Evolutionary conservation across 2,797 vertebrate genomes (phyloP).

Genomic region (Perodicticus potto): DNA sequence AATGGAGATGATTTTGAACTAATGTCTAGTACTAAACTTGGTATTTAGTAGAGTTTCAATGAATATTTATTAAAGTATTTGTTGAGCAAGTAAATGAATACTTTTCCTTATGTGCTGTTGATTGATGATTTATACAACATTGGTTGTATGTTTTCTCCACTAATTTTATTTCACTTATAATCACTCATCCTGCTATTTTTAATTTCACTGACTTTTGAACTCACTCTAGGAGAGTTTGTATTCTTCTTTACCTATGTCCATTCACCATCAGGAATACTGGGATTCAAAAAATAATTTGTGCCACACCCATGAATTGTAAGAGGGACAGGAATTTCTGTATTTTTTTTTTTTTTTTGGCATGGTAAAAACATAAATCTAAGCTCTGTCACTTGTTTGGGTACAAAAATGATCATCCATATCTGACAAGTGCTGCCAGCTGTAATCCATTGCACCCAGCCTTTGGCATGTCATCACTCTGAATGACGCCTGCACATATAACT

Average conservation of each 20-base stretch:
- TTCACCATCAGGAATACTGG: neutral
- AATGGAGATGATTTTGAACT: neutral
- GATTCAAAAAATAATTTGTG: neutral
- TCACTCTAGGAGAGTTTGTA: neutral
- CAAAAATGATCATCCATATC: neutral
- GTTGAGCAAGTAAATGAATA: neutral
- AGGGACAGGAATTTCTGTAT: neutral
- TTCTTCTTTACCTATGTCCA: neutral
- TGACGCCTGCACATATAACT: neutral
- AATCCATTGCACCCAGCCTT: neutral
- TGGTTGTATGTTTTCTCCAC: neutral
- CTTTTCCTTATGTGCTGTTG: neutral
- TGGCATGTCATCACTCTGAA: slow-evolving; percentile 3
- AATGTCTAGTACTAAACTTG: neutral
- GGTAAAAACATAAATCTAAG: neutral
- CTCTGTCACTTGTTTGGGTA: neutral
- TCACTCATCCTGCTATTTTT: neutral
- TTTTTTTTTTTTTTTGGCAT: neutral
- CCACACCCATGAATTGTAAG: neutral
- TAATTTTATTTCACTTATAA: neutral
- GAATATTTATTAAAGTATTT: neutral
- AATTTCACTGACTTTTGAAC: neutral
- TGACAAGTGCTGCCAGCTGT: slow-evolving; percentile 3
- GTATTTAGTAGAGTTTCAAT: neutral
- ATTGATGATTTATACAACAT: neutral